Evolutionary conservation across 2,888 invertebrate genomes (phyloP), one percentile per base, ranked within the genome.

Genomic region (Hedychridium roseum): DNA sequence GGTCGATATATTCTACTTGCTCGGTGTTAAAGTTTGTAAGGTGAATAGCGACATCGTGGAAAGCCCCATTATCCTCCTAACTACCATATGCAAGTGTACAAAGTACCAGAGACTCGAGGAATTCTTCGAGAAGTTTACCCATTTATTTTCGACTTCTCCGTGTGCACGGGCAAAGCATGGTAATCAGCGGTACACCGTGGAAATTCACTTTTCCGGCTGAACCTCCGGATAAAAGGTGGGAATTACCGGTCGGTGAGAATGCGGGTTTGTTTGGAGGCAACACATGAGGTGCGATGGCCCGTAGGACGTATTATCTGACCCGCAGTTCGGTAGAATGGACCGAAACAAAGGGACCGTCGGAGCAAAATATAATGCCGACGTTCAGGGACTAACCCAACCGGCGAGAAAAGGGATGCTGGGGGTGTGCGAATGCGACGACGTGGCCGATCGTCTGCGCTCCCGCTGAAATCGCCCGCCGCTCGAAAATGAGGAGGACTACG

Each of bases 301-400:
- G 57, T 53, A 60, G 65, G 68, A 62, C 68, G 72, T 70, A 73
- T 73, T 73, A 73, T 74, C 71, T 70, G 66, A 57, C 62, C 62
- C 60, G 60, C 67, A 57, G 74, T 74, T 75, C 74, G 73, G 74
- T 74, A 71, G 74, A 66, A 69, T 63, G 66, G 68, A 66, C 68
- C 71, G 70, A 73, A 74, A 74, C 74, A 75, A 73, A 70, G 67
- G 66, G 65, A 52, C 68, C 66, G 59, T 54, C 61, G n/a, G 67
- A 61, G 68, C 66, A 73, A 74, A 74, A 73, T n/a, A n/a, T 75
- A 75, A 75, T 68, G 68, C 71, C 68, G 67, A 73, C 73, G 67
- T 73, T 73, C 71, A 64, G 64, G 60, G 64, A 66, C 60, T 9
- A 23, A 23, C 23, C 4, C 23, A 9, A 9, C 23, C 23, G 18